Conservation (phyloP, 2,888 invertebrate genomes). For the Itoplectis maculator region DNA sequence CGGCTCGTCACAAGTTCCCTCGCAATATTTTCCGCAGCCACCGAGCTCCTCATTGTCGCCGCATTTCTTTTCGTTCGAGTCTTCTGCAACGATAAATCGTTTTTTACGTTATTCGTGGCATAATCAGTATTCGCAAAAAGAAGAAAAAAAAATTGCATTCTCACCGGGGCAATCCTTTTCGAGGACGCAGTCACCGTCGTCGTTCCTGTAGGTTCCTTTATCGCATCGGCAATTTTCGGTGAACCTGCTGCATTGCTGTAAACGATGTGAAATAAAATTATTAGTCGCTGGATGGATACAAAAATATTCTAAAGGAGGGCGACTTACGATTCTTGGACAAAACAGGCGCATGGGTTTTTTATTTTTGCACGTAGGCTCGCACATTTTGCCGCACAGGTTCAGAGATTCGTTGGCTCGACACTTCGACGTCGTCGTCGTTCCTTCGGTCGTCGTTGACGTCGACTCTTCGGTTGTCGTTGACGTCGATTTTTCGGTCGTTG, state of each 20-base stretch:
- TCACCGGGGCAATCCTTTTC: conserved; percentile 2
- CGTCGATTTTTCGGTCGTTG: neutral
- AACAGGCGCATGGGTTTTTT: neutral
- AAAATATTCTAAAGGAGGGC: too few relatives aligned
- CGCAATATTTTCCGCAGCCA: conserved; percentile 19
- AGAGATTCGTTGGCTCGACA: conserved; percentile 17
- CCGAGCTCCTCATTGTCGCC: conserved; percentile 4
- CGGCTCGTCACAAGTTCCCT: conserved; percentile 17
- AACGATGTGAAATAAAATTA: too few relatives aligned
- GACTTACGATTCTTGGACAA: too few relatives aligned
- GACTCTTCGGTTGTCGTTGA: neutral
- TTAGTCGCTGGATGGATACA: too few relatives aligned
- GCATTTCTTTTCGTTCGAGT: neutral
- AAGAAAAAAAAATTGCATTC: too few relatives aligned
- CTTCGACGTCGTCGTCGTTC: neutral
- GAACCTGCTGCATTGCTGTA: too few relatives aligned
- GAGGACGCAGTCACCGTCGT: conserved; percentile 13
- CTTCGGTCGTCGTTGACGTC: neutral
- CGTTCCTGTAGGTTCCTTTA: neutral
- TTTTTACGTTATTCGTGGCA: too few relatives aligned
- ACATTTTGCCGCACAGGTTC: conserved; percentile 30
- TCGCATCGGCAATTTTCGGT: conserved; percentile 2
- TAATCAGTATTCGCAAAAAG: too few relatives aligned
- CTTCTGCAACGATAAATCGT: too few relatives aligned
- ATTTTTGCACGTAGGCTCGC: conserved; percentile 43